These are phyloP conservation scores for Octodon degus DNA, from an alignment of 2,113 vertebrate species.

Conservation along the genomic window DNA sequence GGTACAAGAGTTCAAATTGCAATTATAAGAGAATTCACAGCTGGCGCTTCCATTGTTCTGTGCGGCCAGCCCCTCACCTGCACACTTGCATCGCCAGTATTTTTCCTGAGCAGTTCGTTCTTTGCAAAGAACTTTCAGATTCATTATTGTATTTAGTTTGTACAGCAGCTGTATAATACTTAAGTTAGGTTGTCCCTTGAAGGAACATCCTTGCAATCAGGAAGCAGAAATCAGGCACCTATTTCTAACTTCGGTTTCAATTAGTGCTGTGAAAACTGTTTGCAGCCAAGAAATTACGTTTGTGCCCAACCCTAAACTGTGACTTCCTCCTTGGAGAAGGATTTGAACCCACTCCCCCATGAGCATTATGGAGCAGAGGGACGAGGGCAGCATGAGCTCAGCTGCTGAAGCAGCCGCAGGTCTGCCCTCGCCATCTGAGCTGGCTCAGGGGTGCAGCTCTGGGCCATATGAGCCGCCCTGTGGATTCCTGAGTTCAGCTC, in stretches of 20 bases:
- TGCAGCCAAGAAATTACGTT: neutral
- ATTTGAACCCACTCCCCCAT: neutral
- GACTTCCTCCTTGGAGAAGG: neutral
- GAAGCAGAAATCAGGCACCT: neutral
- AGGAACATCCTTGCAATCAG: neutral
- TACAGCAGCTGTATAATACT: neutral
- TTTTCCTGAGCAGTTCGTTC: conserved; percentile 19
- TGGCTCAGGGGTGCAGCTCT: neutral
- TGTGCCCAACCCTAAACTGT: neutral
- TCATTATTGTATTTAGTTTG: conserved; percentile 37
- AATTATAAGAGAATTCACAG: conserved; percentile 56
- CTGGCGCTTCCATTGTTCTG: conserved; percentile 7
- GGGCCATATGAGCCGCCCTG: neutral
- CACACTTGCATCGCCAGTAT: neutral
- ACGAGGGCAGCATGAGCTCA: neutral
- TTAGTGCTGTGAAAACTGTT: conserved; percentile 24
- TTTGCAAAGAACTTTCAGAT: conserved; percentile 27
- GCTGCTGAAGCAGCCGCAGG: neutral
- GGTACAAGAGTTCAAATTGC: conserved; percentile 41
- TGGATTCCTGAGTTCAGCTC: neutral
- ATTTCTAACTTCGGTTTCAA: conserved; percentile 51
- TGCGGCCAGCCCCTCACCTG: conserved; percentile 43
- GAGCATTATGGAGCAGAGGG: neutral
- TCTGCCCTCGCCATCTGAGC: neutral
- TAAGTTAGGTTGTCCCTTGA: neutral